These are phyloP conservation scores for Papio anubis DNA, from an alignment of 2,113 vertebrate genomes.

Conservation along the genomic window DNA sequence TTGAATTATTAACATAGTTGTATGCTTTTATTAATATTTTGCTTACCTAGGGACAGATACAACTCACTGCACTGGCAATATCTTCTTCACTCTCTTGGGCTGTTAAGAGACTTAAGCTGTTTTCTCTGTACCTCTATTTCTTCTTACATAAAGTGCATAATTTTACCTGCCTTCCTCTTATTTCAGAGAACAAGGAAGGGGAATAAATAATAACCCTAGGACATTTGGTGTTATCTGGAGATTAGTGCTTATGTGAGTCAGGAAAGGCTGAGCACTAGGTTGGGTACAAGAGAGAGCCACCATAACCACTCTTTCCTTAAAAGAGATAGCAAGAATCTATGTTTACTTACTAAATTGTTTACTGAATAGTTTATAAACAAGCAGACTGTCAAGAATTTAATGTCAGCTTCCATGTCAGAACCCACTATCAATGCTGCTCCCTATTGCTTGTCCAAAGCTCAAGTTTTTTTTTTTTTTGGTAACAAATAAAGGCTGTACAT, in stretches of 20 bases:
- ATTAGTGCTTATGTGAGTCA: conserved; percentile 11
- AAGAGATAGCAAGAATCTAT: conserved; percentile 31
- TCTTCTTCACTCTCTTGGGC: neutral
- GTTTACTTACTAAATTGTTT: conserved; percentile 45
- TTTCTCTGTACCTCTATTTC: neutral
- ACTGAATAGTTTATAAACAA: conserved; percentile 58
- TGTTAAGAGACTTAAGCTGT: neutral
- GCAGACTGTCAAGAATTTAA: conserved; percentile 33
- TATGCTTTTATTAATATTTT: neutral
- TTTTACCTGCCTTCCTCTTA: neutral
- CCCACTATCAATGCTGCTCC: neutral
- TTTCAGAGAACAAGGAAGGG: neutral
- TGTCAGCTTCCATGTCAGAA: conserved; percentile 20
- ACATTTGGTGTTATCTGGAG: neutral
- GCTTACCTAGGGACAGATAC: neutral
- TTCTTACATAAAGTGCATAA: neutral
- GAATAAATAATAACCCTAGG: neutral
- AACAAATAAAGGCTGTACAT: neutral
- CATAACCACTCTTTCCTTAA: conserved; percentile 48
- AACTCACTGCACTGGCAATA: neutral
- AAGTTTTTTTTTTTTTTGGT: neutral
- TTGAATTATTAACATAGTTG: neutral
- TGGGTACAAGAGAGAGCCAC: conserved; percentile 32
- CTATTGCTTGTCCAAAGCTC: neutral
- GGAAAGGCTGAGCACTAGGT: neutral